phyloP scores from a whole-genome alignment of 2,888 invertebrate genomes.

The Chesias legatella region DNA sequence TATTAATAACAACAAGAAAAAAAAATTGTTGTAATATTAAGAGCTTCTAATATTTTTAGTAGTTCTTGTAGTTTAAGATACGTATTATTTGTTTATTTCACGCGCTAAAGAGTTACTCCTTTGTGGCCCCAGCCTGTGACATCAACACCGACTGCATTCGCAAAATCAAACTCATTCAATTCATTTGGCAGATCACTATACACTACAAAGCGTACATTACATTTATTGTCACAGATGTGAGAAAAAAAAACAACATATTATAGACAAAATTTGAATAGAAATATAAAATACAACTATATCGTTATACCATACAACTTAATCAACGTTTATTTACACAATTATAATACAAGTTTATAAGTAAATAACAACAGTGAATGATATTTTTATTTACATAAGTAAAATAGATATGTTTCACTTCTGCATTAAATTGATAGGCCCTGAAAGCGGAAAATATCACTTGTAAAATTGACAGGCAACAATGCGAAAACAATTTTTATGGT shows the following conservation, averaged over 20 bases:
- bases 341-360: slow-evolving; percentile 55
- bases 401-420: slow-evolving; percentile 73
- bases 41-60: too few relatives aligned
- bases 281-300: slow-evolving; percentile 34
- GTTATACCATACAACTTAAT: slow-evolving; percentile 33
- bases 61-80: too few relatives aligned
- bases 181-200: slow-evolving; percentile 65
- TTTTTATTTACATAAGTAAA: slow-evolving; percentile 59
- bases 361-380: slow-evolving; percentile 47
- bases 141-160: slow-evolving; percentile 20
- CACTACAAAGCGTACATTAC: slow-evolving; percentile 76
- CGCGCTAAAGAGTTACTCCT: too few relatives aligned
- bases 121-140: not conserved
- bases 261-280: slow-evolving; percentile 31
- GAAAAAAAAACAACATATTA: slow-evolving; percentile 56
- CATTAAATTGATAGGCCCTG: slow-evolving; percentile 21
- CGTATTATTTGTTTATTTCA: too few relatives aligned
- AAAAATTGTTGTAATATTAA: too few relatives aligned
- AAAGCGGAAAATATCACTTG: slow-evolving; percentile 5
- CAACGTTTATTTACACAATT: slow-evolving; percentile 52
- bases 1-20: too few relatives aligned
- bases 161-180: slow-evolving; percentile 24
- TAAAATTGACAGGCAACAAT: too few relatives aligned
- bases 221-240: slow-evolving; percentile 79
- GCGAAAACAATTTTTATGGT: too few relatives aligned